Conservation (phyloP, 2,888 invertebrate genomes). For the Drosophila algonquin region DNA sequence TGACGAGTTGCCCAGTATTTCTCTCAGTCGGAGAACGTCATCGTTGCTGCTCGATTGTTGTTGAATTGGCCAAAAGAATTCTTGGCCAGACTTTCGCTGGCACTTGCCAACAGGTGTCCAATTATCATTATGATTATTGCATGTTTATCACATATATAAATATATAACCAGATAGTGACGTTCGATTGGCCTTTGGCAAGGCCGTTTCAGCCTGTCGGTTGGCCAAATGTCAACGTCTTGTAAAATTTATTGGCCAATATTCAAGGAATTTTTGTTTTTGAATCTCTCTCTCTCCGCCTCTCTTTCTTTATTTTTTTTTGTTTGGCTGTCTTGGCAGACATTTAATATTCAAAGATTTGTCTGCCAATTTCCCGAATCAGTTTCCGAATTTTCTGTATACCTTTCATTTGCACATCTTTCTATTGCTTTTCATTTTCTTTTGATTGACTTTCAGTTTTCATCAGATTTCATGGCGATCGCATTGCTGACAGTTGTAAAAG, state of each 20-base stretch:
- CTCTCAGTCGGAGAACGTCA: slow-evolving; percentile 61
- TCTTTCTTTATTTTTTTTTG: slow-evolving; percentile 28
- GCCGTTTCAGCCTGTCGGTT: slow-evolving; percentile 42
- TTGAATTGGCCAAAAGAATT: slow-evolving; percentile 70
- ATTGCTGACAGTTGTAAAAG: slow-evolving; percentile 50
- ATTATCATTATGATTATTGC: slow-evolving; percentile 62
- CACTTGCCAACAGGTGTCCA: slow-evolving; percentile 72
- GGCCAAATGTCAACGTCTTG: slow-evolving; percentile 71
- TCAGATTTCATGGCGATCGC: slow-evolving; percentile 52
- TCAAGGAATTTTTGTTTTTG: slow-evolving; percentile 52
- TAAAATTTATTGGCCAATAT: slow-evolving; percentile 79
- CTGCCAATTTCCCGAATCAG: slow-evolving; percentile 67
- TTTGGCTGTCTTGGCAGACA: slow-evolving; percentile 70
- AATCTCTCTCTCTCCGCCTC: slow-evolving; percentile 7
- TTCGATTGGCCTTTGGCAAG: slow-evolving; percentile 66
- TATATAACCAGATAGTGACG: slow-evolving; percentile 52
- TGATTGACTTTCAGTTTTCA: slow-evolving; percentile 61
- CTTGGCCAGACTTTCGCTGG: slow-evolving; percentile 66
- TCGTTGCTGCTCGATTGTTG: slow-evolving; percentile 63
- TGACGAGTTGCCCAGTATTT: slow-evolving; percentile 80
- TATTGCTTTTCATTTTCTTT: slow-evolving; percentile 45
- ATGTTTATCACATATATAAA: slow-evolving; percentile 35
- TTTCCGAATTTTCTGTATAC: slow-evolving; percentile 50
- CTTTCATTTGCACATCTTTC: slow-evolving; percentile 22
- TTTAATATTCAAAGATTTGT: slow-evolving; percentile 73